Percentiles rank a stretch among this genome's conserved stretches.
Evolutionary conservation across 2,113 vertebrate genomes (phyloP).

Genomic region (Nettapus auritus): DNA sequence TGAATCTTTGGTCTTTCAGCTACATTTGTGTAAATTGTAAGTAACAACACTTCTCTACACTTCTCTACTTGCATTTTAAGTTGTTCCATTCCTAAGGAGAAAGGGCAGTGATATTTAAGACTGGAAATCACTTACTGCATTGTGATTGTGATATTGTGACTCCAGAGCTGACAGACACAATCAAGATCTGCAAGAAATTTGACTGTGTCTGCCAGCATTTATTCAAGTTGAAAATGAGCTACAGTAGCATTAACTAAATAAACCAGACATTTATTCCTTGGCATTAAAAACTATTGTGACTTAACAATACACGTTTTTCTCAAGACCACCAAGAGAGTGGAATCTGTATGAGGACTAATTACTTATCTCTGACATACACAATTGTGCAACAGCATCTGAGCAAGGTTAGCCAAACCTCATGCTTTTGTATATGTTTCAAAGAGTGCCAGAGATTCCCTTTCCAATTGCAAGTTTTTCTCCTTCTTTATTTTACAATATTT

Average conservation of each 20-base stretch:
- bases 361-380: conserved; percentile 27
- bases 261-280: conserved; percentile 19
- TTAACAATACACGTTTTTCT: conserved; percentile 29
- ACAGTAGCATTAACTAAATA: conserved; percentile 59
- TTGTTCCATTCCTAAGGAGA: not conserved
- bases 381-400: conserved; percentile 48
- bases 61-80: not conserved
- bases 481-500: conserved; percentile 45
- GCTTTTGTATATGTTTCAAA: conserved; percentile 39
- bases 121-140: not conserved
- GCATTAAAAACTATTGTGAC: conserved; percentile 28
- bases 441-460: conserved; percentile 27
- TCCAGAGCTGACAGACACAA: not conserved
- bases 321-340: conserved; percentile 60
- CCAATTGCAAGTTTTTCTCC: conserved; percentile 26
- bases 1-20: not conserved
- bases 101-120: not conserved
- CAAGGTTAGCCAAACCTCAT: conserved; percentile 61
- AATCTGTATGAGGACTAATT: not conserved
- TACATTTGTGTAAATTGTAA: not conserved
- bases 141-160: conserved; percentile 1
- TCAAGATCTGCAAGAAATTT: not conserved
- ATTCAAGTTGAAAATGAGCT: not conserved
- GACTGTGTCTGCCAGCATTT: conserved; percentile 8
- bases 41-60: not conserved